Evolutionary conservation across 2,113 vertebrate species (phyloP).

Genomic region (Varanus komodoensis): DNA sequence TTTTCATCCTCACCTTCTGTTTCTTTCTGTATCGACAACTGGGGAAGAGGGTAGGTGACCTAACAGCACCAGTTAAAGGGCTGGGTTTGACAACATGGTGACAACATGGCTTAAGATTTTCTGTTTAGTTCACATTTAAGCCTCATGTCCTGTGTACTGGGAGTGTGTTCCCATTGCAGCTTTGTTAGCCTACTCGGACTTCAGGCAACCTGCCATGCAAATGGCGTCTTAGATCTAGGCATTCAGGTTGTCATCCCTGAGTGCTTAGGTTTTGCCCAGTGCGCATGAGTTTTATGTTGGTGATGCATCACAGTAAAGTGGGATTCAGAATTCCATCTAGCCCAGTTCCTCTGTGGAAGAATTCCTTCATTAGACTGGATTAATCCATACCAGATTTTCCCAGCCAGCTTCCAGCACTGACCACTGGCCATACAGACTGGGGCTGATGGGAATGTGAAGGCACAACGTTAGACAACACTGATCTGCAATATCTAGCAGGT

Average conservation of each 20-base stretch:
- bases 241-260: background rate
- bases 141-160: background rate
- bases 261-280: background rate
- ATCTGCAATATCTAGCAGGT: too few species aligned
- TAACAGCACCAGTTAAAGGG: background rate
- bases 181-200: background rate
- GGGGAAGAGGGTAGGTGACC: background rate
- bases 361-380: too few species aligned
- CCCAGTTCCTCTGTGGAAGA: background rate
- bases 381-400: too few species aligned
- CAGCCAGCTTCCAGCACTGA: too few species aligned
- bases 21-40: background rate
- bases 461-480: too few species aligned
- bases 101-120: background rate
- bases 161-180: background rate
- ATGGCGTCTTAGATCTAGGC: background rate
- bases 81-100: background rate
- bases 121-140: background rate
- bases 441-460: background rate
- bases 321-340: background rate
- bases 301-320: background rate
- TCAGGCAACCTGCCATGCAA: background rate
- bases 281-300: background rate
- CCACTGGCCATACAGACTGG: background rate
- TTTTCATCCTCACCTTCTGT: background rate